Conservation (phyloP, 2,888 invertebrate species). For the Malacosoma neustria region DNA sequence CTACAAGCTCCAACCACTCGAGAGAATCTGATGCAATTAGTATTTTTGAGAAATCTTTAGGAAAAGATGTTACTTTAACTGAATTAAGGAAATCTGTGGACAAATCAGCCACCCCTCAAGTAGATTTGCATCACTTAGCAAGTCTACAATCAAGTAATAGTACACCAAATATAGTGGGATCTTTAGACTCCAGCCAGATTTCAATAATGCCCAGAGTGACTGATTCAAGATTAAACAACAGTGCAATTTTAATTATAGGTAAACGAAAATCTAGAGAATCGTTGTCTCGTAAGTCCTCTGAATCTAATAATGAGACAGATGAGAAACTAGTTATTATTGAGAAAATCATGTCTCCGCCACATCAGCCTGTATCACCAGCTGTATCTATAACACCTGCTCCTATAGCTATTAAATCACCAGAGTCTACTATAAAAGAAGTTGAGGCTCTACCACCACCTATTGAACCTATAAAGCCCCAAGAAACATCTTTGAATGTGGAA, state of each 20-base stretch:
- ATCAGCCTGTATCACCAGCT: slow-evolving; percentile 31
- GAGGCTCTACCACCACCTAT: slow-evolving; percentile 48
- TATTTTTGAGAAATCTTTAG: slow-evolving; percentile 65
- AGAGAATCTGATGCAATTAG: slow-evolving; percentile 64
- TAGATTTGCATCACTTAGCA: slow-evolving; percentile 57
- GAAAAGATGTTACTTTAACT: slow-evolving; percentile 65
- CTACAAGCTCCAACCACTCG: slow-evolving; percentile 64
- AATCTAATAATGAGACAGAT: slow-evolving; percentile 43
- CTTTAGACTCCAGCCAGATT: slow-evolving; percentile 56
- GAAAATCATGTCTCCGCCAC: slow-evolving; percentile 47
- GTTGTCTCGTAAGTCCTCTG: slow-evolving; percentile 46
- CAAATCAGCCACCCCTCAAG: slow-evolving; percentile 36
- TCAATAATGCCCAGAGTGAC: slow-evolving; percentile 50
- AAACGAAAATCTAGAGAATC: slow-evolving; percentile 50
- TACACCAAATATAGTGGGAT: slow-evolving; percentile 30
- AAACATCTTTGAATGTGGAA: slow-evolving; percentile 33
- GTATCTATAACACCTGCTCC: slow-evolving; percentile 40
- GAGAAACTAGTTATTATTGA: slow-evolving; percentile 47
- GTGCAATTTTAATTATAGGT: slow-evolving; percentile 36
- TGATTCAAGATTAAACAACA: slow-evolving; percentile 31
- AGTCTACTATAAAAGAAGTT: slow-evolving; percentile 35
- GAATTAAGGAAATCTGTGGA: slow-evolving; percentile 67
- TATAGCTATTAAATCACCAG: slow-evolving; percentile 41
- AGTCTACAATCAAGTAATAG: slow-evolving; percentile 47
- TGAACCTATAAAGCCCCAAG: slow-evolving; percentile 37